Evolutionary conservation across 2,888 invertebrate species (phyloP).

Genomic region (Spatulosminthurus flaviceps): DNA sequence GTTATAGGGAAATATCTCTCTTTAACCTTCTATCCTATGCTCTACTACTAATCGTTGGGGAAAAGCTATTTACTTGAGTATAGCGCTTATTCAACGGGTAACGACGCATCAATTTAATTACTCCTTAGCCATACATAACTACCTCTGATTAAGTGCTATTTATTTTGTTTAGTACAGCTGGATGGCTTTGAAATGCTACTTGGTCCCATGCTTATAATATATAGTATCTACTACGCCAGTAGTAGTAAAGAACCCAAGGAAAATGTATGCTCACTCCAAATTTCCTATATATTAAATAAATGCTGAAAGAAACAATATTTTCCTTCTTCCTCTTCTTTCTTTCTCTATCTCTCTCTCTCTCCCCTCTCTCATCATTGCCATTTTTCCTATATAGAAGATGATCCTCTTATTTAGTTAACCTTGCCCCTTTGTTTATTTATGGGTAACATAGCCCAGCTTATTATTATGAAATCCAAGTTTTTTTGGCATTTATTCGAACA

Average conservation of each 20-base stretch:
- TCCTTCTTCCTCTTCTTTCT: too few relatives aligned
- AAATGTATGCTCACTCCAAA: background rate
- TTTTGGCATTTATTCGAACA: slow-evolving; percentile 14
- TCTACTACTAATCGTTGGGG: too few relatives aligned
- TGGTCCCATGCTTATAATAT: too few relatives aligned
- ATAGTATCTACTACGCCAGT: too few relatives aligned
- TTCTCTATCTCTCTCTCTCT: background rate
- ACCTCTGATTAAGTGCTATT: background rate
- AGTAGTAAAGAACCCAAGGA: background rate
- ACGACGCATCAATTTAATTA: too few relatives aligned
- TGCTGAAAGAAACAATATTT: slow-evolving; percentile 1
- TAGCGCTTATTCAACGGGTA: too few relatives aligned
- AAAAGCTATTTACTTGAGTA: too few relatives aligned
- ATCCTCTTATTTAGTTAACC: background rate
- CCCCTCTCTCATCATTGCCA: too few relatives aligned
- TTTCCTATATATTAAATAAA: background rate
- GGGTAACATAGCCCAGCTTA: background rate
- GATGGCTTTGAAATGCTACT: background rate
- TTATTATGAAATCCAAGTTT: background rate
- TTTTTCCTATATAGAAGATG: too few relatives aligned
- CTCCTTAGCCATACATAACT: too few relatives aligned
- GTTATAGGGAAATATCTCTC: too few relatives aligned
- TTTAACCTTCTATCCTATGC: too few relatives aligned
- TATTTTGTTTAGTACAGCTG: background rate
- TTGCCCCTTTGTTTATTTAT: slow-evolving; percentile 9